Evolutionary conservation across 2,113 vertebrate genomes (phyloP), one percentile per base, ranked within the genome.

Genomic region (Nipponia nippon): DNA sequence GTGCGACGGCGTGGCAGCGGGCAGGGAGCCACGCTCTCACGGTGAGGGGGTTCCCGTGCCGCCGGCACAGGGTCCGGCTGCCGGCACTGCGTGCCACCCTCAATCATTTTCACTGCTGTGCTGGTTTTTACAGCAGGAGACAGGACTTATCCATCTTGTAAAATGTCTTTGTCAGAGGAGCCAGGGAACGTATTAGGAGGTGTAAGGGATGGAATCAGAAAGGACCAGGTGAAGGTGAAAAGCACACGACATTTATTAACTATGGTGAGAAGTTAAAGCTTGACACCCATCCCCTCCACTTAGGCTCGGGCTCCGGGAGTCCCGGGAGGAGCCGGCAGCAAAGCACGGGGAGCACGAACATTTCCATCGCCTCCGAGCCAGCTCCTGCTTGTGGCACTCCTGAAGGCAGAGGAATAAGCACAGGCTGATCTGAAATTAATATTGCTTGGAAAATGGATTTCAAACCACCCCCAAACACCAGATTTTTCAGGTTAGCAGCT

Each of bases 11-110:
- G 80, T 25, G 59, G 53, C 19, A 6, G 83, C 1, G 3, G 46
- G 40, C 3, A 1, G 36, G 42, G 32, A 92, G 61, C 11, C 46
- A n/a, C 3, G 9, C 12, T 73, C 12, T 59, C 9, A 2, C 3
- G 4, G 80, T 0, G 56, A 32, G 53, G 34, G 32, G 21, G 23
- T 9, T 79, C 42, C 53, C 0, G 19, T 19, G 46, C 13, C 4
- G 0, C 50, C 1, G 3, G 44, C 1, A 3, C 30, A 2, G 29
- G 36, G 15, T 7, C 59, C 1, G 10, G 46, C 44, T 4, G 11
- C 26, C 3, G 0, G 11, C 69, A 7, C 59, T 8, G 0, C 3
- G 20, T 7, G 23, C 52, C 9, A 2, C 53, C 55, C 77, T 6
- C 6, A 1, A 7, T 30, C 70, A 3, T 18, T 11, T 15, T 27